These are phyloP conservation scores for Dromas ardeola DNA, from an alignment of 2,113 vertebrate genomes.

Conservation along the genomic window DNA sequence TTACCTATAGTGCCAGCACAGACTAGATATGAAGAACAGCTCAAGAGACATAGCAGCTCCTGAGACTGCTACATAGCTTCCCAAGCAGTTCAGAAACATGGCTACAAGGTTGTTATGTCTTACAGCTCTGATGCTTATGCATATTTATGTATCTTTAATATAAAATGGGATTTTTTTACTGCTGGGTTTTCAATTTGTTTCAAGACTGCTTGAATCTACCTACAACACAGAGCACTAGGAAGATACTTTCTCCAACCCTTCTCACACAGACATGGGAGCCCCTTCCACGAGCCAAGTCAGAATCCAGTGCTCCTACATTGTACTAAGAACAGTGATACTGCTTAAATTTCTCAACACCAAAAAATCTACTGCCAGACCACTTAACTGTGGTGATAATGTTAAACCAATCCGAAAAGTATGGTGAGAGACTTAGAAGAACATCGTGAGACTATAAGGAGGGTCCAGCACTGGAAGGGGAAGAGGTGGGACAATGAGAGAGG, in stretches of 20 bases:
- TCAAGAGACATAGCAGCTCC: background rate
- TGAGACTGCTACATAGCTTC: background rate
- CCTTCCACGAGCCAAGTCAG: background rate
- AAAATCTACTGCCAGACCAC: background rate
- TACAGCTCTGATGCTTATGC: background rate
- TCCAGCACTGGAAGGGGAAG: background rate
- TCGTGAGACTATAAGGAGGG: background rate
- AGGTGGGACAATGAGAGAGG: background rate
- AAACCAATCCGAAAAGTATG: background rate
- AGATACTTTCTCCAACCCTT: background rate
- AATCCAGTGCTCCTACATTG: background rate
- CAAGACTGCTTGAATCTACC: background rate
- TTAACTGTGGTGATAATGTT: background rate
- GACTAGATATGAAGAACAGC: background rate
- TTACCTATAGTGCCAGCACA: background rate
- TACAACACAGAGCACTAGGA: background rate
- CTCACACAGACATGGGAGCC: background rate
- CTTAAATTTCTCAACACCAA: background rate
- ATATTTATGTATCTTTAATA: background rate
- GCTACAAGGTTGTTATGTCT: background rate
- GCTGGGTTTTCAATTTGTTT: background rate
- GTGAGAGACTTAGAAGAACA: background rate
- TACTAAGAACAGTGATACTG: background rate
- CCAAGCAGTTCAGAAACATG: background rate
- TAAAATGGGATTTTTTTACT: background rate